Conservation (phyloP, 1,140 invertebrate genomes). For the Diabrotica undecimpunctata region DNA sequence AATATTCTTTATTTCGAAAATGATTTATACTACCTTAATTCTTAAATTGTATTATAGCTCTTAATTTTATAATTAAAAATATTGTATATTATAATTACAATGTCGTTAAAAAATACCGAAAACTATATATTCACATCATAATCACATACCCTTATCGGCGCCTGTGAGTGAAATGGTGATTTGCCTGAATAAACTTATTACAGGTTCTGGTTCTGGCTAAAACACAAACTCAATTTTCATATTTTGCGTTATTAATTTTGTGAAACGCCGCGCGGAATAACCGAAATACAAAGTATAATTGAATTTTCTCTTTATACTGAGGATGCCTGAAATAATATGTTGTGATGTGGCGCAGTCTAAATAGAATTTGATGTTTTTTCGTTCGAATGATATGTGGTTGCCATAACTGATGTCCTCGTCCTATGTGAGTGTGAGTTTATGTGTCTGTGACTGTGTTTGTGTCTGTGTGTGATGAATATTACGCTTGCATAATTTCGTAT, state of each 20-base stretch:
- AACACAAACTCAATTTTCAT: constrained; percentile 15
- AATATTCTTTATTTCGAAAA: no score
- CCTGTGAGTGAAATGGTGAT: background rate
- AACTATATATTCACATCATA: no score
- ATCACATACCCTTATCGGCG: no score
- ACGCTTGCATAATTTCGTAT: background rate
- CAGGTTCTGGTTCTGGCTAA: constrained; percentile 3
- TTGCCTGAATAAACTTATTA: constrained; percentile 7
- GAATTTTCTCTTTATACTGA: background rate
- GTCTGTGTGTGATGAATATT: background rate
- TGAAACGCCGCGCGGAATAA: constrained; percentile 15
- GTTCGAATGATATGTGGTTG: constrained; percentile 1
- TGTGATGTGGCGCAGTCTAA: constrained; percentile 9
- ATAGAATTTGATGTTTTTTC: constrained; percentile 7
- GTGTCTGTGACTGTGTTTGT: background rate
- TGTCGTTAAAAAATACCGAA: no score
- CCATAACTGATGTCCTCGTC: background rate
- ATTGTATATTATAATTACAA: no score
- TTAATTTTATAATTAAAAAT: no score
- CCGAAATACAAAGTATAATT: constrained; percentile 11
- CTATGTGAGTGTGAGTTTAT: background rate
- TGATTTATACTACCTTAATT: no score
- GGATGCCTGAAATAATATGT: constrained; percentile 9
- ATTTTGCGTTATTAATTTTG: constrained; percentile 15
- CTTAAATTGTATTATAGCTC: no score